Base-by-base conservation (phyloP, 2,888 invertebrate species). In the Amphipyra berbera region DNA sequence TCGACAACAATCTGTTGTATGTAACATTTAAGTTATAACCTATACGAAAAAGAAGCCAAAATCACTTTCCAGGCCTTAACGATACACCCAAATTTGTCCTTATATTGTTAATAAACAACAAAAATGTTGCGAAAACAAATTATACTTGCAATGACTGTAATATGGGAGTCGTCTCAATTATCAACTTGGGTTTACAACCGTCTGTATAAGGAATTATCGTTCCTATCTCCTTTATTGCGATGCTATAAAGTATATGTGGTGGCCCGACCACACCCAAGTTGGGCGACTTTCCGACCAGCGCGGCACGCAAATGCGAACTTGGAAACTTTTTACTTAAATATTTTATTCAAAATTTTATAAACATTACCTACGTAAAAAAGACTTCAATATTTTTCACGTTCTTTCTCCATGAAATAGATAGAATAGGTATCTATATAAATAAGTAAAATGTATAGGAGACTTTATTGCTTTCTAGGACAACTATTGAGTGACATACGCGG, bases 161-260 rank as follows among this genome's bases (percentile, higher is more conserved):
- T 59, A 58, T 65, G 62, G 58, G 50, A 68, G 72, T 61, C 62
- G 33, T 73, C 64, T 74, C 63, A 77, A 78, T 70, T 73, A 76
- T 78, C 50, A 59, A 61, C 47, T 64, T 49, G 57, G 35, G 50
- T 63, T 70, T 64, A 76, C 46, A 61, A 63, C 52, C 50, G 3
- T 33, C 68, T 70, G 42, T 74, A 73, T 69, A 76, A 44, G 80
- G 80, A 52, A 56, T 71, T 70, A 69, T 73, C 65, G 67, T 53
- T 63, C 73, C 61, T 74, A 76, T 79, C 79, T 72, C 59, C 63
- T 71, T 78, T 70, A 78, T 53, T 61, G 67, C 63, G 48, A 60
- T 49, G 68, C 56, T 37, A 61, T 72, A 75, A 70, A 68, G 67
- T 78, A 67, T 67, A 60, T 66, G 79, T 68, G 67, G 64, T 49